Conservation (phyloP, 1,140 invertebrate species). For the Platorchestia sp. region DNA sequence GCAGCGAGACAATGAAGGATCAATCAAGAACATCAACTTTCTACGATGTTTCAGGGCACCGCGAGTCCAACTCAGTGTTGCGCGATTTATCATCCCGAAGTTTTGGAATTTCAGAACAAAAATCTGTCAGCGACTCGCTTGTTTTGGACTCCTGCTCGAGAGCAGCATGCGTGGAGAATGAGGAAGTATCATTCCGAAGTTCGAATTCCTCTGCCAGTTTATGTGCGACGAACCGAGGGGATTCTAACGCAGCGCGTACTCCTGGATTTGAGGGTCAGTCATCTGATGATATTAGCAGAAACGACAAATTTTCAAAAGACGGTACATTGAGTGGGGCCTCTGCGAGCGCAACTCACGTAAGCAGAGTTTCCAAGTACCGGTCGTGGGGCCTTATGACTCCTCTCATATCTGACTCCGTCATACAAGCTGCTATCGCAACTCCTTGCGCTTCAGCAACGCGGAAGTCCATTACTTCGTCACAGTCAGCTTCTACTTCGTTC, state of each 20-base stretch:
- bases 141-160: not conserved
- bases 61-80: not conserved
- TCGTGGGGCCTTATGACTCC: not conserved
- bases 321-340: not conserved
- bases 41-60: not conserved
- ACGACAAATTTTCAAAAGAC: not conserved
- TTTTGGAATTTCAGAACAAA: not conserved
- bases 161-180: not conserved
- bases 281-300: not conserved
- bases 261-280: not conserved
- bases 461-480: not conserved
- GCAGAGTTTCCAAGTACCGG: not conserved
- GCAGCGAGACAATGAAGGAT: not conserved
- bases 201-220: not conserved
- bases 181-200: not conserved
- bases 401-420: not conserved
- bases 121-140: not conserved
- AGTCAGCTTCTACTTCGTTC: not conserved
- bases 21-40: not conserved
- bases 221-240: not conserved
- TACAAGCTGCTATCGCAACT: constrained; percentile 14
- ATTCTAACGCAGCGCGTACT: not conserved
- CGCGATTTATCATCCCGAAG: not conserved
- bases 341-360: not conserved
- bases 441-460: constrained; percentile 4